Conservation (phyloP, 2,797 vertebrate genomes). For the Dendrocincla tyrannina region DNA sequence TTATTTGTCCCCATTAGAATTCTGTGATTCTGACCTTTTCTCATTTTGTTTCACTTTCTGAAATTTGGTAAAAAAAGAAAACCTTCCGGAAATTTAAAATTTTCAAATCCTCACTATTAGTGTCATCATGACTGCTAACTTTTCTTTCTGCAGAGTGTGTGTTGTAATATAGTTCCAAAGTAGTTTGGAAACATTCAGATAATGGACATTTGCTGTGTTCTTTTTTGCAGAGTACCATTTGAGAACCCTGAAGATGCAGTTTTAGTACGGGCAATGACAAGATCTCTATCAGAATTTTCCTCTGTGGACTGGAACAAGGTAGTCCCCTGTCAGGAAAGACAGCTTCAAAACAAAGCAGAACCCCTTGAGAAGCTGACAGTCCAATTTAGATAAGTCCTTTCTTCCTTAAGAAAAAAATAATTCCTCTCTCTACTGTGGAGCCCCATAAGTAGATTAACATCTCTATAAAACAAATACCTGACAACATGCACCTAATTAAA, state of each 20-base stretch:
- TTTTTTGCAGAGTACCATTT: slow-evolving; percentile 62
- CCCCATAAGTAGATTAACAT: not conserved
- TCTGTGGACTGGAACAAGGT: slow-evolving; percentile 76
- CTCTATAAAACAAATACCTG: not conserved
- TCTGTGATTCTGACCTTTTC: not conserved
- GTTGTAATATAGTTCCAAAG: not conserved
- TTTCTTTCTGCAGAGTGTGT: not conserved
- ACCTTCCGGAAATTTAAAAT: not conserved
- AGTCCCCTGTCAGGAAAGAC: slow-evolving; percentile 60
- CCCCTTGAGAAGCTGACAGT: slow-evolving; percentile 64
- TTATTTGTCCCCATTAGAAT: not conserved
- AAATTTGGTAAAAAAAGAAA: not conserved
- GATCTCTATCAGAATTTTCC: slow-evolving; percentile 72
- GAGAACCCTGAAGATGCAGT: slow-evolving; percentile 59
- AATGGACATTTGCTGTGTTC: not conserved
- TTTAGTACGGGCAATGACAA: slow-evolving; percentile 60
- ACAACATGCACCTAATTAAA: not conserved
- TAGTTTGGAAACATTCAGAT: not conserved
- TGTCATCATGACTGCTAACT: not conserved
- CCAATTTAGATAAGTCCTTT: slow-evolving; percentile 66
- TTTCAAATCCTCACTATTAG: not conserved
- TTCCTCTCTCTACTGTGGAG: not conserved
- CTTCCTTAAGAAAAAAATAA: not conserved
- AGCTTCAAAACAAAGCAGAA: slow-evolving; percentile 2
- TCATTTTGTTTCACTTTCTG: not conserved